Evolutionary conservation across 2,797 vertebrate genomes (phyloP).

Genomic region (Sitta carolinensis): DNA sequence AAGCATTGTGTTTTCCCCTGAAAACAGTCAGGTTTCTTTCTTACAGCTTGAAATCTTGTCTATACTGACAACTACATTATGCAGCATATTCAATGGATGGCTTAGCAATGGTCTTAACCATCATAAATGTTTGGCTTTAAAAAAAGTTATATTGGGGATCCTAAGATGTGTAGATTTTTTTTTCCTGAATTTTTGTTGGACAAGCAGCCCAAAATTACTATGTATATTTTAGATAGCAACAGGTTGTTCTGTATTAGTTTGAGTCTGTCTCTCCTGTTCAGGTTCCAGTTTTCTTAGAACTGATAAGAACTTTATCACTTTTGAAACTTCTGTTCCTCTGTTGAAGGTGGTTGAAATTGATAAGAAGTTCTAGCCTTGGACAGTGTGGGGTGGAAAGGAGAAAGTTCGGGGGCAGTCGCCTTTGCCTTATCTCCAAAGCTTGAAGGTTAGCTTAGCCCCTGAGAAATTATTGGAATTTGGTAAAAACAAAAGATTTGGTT

Average conservation of each 20-base stretch:
- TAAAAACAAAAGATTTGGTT: not conserved
- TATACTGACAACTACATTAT: not conserved
- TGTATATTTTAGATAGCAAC: not conserved
- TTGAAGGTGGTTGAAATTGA: not conserved
- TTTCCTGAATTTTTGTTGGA: not conserved
- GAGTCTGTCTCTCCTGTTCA: not conserved
- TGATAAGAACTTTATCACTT: slow-evolving; percentile 1
- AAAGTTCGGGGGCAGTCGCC: not conserved
- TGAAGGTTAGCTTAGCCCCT: not conserved
- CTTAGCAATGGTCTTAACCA: not conserved
- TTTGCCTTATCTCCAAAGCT: not conserved
- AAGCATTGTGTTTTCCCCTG: not conserved
- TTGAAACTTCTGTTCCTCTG: slow-evolving; percentile 16
- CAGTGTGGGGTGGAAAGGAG: not conserved
- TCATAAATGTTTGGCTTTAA: not conserved
- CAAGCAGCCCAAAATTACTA: not conserved
- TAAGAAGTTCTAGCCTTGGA: not conserved
- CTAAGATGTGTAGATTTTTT: not conserved
- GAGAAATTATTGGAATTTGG: not conserved
- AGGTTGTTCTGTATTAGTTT: not conserved
- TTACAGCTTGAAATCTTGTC: not conserved
- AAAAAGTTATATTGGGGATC: not conserved
- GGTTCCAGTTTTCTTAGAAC: slow-evolving; percentile 24
- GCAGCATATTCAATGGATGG: not conserved
- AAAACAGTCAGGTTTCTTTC: not conserved